Evolutionary conservation across 2,888 invertebrate genomes (phyloP), one percentile per base, ranked within the genome.

Genomic region (Tuberolachnus salignus): DNA sequence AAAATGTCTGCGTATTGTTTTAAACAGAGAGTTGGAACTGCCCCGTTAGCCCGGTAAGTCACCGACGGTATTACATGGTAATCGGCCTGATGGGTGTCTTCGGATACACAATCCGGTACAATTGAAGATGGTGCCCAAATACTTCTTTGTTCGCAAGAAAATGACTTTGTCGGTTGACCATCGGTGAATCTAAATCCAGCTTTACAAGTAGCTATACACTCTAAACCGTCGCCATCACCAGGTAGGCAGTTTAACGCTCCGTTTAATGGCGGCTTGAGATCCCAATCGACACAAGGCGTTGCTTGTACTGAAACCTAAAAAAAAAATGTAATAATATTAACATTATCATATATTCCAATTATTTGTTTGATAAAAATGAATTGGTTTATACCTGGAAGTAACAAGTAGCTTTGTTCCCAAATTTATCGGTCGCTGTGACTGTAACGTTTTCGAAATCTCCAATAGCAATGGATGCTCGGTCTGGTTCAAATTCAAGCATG

Each of bases 271-370:
- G 94, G 91, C 85, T 92, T 92, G 9, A 98, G 86, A 84, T 97
- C 96, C 95, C 97, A 97, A 83, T 95, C 94, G 0, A 96, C 95
- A 84, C 98, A 98, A 16, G 94, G 94, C 0, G 95, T 94, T 0
- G 96, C 94, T 88, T 95, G 94, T 0, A 96, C 94, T 0, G 94
- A 93, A 4, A 94, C 91, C 89, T 90, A 83, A 57, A 80, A 44
- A 26, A 46, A n/a, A 64, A 19, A 44, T 34, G 26, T 19, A n/a
- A 80, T 42, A 26, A 78, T 66, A 9, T 44, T 59, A 26, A 59
- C 9, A 10, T 59, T 1, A n/a, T 34, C 34, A 53, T 53, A n/a
- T n/a, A n/a, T n/a, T n/a, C n/a, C n/a, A n/a, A n/a, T n/a, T n/a
- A n/a, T n/a, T n/a, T n/a, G 19, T 53, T 9, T 19, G 8, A 4